Conservation (phyloP, 2,113 vertebrate genomes). For the Eubucco bourcierii region DNA sequence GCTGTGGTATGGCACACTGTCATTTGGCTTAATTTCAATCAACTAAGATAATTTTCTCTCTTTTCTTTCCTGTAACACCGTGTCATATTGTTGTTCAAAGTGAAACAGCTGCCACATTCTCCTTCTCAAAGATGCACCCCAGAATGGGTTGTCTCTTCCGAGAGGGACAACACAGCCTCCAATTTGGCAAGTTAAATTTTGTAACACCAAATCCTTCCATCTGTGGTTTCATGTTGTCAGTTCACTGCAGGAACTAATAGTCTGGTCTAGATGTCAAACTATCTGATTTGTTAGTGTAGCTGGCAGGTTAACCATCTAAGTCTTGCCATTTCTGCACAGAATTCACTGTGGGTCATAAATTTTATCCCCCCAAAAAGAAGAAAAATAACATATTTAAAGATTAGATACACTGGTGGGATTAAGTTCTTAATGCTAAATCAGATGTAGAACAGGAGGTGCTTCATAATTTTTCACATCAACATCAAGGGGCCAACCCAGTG, state of each 20-base stretch:
- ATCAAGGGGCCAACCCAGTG: background rate
- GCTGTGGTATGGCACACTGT: constrained; percentile 54
- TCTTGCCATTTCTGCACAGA: background rate
- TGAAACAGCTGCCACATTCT: constrained; percentile 50
- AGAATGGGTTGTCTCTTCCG: background rate
- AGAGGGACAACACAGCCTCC: background rate
- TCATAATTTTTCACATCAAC: background rate
- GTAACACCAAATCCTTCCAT: constrained; percentile 56
- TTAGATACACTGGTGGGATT: constrained; percentile 10
- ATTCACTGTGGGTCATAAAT: background rate
- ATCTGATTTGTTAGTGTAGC: constrained; percentile 57
- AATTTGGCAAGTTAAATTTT: constrained; percentile 45
- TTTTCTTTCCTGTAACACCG: constrained; percentile 40
- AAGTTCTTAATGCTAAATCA: constrained; percentile 20
- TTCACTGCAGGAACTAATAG: constrained; percentile 43
- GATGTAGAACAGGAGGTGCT: background rate
- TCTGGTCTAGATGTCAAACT: constrained; percentile 38
- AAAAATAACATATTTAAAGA: constrained; percentile 32
- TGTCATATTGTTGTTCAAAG: constrained; percentile 38
- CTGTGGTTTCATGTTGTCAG: constrained; percentile 36
- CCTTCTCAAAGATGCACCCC: background rate
- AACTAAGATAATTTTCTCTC: constrained; percentile 36
- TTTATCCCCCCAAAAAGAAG: background rate
- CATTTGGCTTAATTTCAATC: constrained; percentile 62
- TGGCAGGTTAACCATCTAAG: constrained; percentile 42